Percentiles rank a stretch among this genome's conserved stretches.
These are phyloP conservation scores for Drosophila mimica DNA, from an alignment of 2,888 invertebrate genomes.

Conservation along the genomic window DNA sequence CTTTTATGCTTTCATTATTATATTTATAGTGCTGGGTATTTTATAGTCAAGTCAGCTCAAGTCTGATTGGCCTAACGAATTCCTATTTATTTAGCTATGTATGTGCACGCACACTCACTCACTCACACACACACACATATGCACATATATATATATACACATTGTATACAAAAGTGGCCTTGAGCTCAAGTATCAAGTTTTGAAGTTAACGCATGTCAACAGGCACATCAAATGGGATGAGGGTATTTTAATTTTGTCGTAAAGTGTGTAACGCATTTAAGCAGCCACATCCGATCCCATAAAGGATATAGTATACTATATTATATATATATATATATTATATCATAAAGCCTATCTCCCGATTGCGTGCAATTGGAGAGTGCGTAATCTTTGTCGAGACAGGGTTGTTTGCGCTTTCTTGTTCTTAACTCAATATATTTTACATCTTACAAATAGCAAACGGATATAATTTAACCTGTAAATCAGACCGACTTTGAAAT, in stretches of 20 bases:
- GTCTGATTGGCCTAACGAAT: not conserved
- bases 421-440: not conserved
- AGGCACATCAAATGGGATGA: constrained; percentile 29
- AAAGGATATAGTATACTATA: not conserved
- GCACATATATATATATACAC: not conserved
- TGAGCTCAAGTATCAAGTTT: constrained; percentile 51
- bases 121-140: constrained; percentile 1
- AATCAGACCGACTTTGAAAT: not conserved
- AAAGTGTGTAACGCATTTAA: constrained; percentile 2
- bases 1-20: not conserved
- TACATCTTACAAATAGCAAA: not conserved
- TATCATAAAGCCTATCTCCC: not conserved
- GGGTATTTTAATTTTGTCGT: constrained; percentile 8
- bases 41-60: not conserved
- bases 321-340: not conserved
- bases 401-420: not conserved
- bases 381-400: not conserved
- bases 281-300: not conserved
- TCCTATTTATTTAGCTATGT: constrained; percentile 9
- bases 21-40: not conserved
- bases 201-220: constrained; percentile 38
- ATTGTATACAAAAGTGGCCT: constrained; percentile 36
- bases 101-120: not conserved
- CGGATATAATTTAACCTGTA: not conserved
- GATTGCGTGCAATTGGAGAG: not conserved